A percentile compares a stretch with the other conserved stretches of the same genome.
These are phyloP conservation scores for Hemichromis elongatus DNA, from an alignment of 2,113 vertebrate genomes.

Conservation along the genomic window DNA sequence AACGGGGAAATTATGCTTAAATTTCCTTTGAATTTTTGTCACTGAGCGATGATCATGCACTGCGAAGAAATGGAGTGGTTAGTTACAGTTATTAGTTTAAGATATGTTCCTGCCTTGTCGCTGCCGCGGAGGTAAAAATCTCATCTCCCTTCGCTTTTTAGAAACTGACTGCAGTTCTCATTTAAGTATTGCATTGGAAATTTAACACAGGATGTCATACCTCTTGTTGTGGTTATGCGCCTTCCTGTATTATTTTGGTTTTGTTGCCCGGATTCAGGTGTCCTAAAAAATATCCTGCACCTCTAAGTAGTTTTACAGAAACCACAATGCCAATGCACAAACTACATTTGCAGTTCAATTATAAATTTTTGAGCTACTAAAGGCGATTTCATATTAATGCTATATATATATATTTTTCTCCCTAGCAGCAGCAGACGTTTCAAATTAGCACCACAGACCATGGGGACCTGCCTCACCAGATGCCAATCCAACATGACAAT, in stretches of 20 bases:
- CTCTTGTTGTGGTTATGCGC: constrained; percentile 32
- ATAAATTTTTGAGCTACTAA: background rate
- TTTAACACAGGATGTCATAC: constrained; percentile 19
- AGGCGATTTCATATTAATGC: background rate
- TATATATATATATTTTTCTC: background rate
- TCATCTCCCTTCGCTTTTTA: background rate
- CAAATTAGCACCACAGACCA: constrained; percentile 8
- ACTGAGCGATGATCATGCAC: background rate
- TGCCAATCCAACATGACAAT: background rate
- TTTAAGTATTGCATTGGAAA: constrained; percentile 20
- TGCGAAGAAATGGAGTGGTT: background rate
- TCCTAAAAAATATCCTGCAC: background rate
- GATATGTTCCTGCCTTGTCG: background rate
- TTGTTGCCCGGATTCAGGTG: background rate
- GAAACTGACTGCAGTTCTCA: background rate
- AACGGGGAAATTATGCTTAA: background rate
- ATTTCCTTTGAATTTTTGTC: background rate
- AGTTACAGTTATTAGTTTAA: background rate
- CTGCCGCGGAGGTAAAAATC: background rate
- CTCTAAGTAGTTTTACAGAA: background rate
- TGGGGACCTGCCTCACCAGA: constrained; percentile 61
- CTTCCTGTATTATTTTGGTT: constrained; percentile 26
- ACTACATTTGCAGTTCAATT: background rate
- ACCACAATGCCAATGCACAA: background rate
- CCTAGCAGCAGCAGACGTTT: background rate